These are phyloP conservation scores for Ia io DNA, from an alignment of 2,113 vertebrate genomes.

Conservation along the genomic window DNA sequence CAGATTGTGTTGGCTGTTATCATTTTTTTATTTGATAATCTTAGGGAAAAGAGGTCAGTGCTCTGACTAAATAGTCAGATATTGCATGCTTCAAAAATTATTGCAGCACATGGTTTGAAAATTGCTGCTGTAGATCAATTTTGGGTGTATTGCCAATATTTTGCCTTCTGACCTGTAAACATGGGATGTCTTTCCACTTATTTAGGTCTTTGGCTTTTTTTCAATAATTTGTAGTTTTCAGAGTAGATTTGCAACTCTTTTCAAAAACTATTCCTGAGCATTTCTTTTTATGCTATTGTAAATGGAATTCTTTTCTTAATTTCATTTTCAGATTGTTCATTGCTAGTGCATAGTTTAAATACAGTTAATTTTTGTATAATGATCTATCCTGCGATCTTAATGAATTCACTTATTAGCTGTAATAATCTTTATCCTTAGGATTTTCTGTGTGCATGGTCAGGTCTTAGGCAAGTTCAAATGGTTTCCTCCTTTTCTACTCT, in stretches of 20 bases:
- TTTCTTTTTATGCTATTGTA: background rate
- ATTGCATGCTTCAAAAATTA: background rate
- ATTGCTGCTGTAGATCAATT: background rate
- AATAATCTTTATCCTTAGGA: background rate
- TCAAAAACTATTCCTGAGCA: background rate
- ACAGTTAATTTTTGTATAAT: background rate
- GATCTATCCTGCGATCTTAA: background rate
- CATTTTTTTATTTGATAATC: background rate
- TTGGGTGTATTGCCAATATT: background rate
- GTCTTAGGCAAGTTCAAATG: background rate
- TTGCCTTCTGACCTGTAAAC: background rate
- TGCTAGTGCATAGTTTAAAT: background rate
- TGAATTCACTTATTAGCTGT: background rate
- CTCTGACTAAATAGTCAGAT: background rate
- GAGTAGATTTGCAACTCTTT: background rate
- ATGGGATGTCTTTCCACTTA: background rate
- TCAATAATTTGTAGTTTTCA: background rate
- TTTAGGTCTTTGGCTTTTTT: background rate
- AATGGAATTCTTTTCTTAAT: background rate
- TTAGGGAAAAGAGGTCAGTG: background rate
- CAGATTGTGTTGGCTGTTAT: background rate
- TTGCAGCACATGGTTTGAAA: background rate
- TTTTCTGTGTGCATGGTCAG: background rate
- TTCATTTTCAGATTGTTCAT: background rate
- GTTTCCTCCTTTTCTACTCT: background rate